Conservation (phyloP, 1,140 invertebrate species). For the Linepithema humile region DNA sequence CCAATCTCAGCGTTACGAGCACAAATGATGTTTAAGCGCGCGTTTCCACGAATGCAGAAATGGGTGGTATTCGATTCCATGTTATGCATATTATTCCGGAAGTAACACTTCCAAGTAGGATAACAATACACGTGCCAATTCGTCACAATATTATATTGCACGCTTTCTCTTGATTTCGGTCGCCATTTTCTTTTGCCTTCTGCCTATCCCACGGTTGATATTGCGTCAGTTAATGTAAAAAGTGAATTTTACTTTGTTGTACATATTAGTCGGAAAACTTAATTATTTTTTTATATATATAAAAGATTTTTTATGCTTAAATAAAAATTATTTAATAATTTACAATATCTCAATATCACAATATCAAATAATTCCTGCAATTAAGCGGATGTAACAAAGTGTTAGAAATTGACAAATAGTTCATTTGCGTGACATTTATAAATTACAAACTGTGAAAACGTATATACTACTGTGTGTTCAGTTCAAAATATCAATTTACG, state of each 20-base stretch:
- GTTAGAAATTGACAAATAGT: neutral
- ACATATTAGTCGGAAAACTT: too few species aligned
- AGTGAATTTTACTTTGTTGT: too few species aligned
- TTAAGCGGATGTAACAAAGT: neutral
- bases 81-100: slow-evolving; percentile 34
- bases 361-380: neutral
- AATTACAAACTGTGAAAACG: neutral
- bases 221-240: neutral
- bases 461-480: neutral
- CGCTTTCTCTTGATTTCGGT: neutral
- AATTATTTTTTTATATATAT: too few species aligned
- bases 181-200: slow-evolving; percentile 1
- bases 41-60: slow-evolving; percentile 51
- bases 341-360: too few species aligned
- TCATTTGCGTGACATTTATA: neutral
- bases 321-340: too few species aligned
- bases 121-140: slow-evolving; percentile 41
- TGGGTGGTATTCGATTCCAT: neutral
- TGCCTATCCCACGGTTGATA: neutral
- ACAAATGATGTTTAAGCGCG: slow-evolving; percentile 20
- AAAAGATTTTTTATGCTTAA: too few species aligned
- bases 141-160: neutral
- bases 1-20: too few species aligned
- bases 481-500: neutral
- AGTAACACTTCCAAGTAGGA: slow-evolving; percentile 56